Percentiles rank a stretch among this genome's conserved stretches.
phyloP scores from a whole-genome alignment of 1,140 invertebrate genomes.

The Diorhabda carinulata region DNA sequence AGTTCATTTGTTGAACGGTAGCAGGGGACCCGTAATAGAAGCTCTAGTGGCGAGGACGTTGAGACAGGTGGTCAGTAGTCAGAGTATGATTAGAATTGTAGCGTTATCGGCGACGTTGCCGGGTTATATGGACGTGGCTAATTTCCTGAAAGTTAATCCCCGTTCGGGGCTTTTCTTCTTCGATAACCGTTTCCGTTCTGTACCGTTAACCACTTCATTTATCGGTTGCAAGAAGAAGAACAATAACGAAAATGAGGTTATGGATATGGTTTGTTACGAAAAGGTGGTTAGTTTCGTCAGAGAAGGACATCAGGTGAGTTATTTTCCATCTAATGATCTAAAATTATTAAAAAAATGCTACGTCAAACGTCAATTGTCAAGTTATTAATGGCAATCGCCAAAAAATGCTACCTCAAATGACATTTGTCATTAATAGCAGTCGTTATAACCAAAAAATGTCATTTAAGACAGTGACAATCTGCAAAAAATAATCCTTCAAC shows the following conservation, averaged over 20 bases:
- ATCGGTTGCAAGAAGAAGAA: conserved; percentile 85
- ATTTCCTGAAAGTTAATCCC: conserved; percentile 91
- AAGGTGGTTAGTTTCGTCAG: conserved; percentile 84
- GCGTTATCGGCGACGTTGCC: conserved; percentile 96
- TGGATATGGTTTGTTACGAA: conserved; percentile 93
- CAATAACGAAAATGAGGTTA: conserved; percentile 62
- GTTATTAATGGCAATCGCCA: too few relatives aligned
- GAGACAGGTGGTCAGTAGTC: conserved; percentile 89
- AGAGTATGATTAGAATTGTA: conserved; percentile 97
- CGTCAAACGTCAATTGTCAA: too few relatives aligned
- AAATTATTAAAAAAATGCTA: not conserved
- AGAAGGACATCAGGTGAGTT: conserved; percentile 74
- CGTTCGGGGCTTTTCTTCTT: conserved; percentile 94
- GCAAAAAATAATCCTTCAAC: too few relatives aligned
- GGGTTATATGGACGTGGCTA: conserved; percentile 95
- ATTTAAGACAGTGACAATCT: too few relatives aligned
- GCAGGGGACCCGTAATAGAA: conserved; percentile 96
- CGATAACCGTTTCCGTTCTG: conserved; percentile 84
- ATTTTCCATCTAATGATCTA: not conserved
- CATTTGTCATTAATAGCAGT: too few relatives aligned
- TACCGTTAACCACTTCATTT: conserved; percentile 90
- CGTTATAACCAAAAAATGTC: too few relatives aligned
- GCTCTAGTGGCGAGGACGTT: conserved; percentile 93
- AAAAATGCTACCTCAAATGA: too few relatives aligned
- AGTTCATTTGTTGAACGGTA: conserved; percentile 95